A percentile compares a stretch with the other conserved stretches of the same genome.
phyloP scores from a whole-genome alignment of 1,140 invertebrate species.

The Solenopsis invicta region DNA sequence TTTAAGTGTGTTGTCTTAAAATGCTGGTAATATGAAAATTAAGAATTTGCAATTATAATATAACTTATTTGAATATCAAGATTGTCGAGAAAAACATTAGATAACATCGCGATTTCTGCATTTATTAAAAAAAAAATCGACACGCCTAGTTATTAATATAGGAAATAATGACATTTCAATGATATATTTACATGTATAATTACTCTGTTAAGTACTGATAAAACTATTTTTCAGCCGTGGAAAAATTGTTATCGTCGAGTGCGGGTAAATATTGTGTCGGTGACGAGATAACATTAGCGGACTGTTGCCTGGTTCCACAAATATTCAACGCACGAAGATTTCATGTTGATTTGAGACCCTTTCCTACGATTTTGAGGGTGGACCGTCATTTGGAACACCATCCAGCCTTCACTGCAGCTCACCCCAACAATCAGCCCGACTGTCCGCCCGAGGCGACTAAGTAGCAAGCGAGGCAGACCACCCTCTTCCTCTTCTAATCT shows the following conservation, averaged over 20 bases:
- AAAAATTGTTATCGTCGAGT: slow-evolving; percentile 93
- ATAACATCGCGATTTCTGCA: neutral
- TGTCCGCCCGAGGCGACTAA: slow-evolving; percentile 95
- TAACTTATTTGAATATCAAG: neutral
- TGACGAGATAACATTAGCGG: slow-evolving; percentile 97
- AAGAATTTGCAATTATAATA: slow-evolving; percentile 20
- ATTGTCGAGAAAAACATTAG: neutral
- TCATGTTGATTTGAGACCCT: slow-evolving; percentile 95
- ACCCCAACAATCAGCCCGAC: slow-evolving; percentile 96
- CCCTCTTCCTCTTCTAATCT: slow-evolving; percentile 86
- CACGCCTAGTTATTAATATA: neutral
- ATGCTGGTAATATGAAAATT: slow-evolving; percentile 5
- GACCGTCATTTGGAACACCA: slow-evolving; percentile 95
- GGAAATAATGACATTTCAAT: neutral
- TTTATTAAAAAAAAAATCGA: neutral
- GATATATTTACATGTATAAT: neutral
- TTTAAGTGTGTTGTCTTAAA: neutral
- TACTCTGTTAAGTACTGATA: neutral
- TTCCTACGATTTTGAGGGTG: slow-evolving; percentile 95
- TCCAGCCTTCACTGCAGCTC: slow-evolving; percentile 95
- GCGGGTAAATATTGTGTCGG: slow-evolving; percentile 98
- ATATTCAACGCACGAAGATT: slow-evolving; percentile 97
- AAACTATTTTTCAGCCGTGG: slow-evolving; percentile 90
- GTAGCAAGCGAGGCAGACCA: slow-evolving; percentile 88
- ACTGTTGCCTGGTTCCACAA: slow-evolving; percentile 98